Evolutionary conservation across 1,140 invertebrate species (phyloP).

Genomic region (Carposina sasakii): DNA sequence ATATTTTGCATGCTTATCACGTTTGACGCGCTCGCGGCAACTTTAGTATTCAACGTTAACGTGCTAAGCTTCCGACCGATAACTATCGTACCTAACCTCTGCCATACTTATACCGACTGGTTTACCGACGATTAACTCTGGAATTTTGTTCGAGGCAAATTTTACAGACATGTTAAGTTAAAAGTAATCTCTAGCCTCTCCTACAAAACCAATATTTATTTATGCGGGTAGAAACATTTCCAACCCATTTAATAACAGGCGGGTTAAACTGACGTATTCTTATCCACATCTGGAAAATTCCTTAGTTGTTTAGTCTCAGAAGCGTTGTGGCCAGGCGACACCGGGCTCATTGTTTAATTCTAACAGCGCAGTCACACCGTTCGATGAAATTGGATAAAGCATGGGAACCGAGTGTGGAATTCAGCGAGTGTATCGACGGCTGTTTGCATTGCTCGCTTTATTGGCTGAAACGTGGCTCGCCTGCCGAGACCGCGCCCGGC

Average conservation of each 20-base stretch:
- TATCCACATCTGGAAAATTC: conserved; percentile 37
- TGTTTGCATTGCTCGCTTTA: conserved; percentile 67
- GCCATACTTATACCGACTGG: too few relatives aligned
- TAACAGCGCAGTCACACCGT: conserved; percentile 44
- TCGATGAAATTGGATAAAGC: conserved; percentile 68
- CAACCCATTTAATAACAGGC: conserved; percentile 9
- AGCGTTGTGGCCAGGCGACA: conserved; percentile 40
- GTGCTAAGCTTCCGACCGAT: conserved; percentile 36
- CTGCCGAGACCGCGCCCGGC: conserved; percentile 17
- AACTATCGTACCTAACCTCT: conserved; percentile 11
- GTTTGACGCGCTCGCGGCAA: conserved; percentile 33
- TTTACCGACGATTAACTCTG: too few relatives aligned
- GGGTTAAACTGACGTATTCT: conserved; percentile 17
- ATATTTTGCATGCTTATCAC: conserved; percentile 40
- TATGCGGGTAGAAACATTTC: conserved; percentile 4
- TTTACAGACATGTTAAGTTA: too few relatives aligned
- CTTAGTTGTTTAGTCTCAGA: conserved; percentile 32
- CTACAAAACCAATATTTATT: too few relatives aligned
- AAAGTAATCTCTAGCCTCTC: too few relatives aligned
- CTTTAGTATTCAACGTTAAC: conserved; percentile 40
- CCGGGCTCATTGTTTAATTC: conserved; percentile 51
- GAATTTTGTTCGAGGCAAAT: too few relatives aligned
- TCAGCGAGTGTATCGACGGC: conserved; percentile 43
- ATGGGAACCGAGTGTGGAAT: conserved; percentile 60
- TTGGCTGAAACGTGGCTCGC: conserved; percentile 56